Evolutionary conservation across 2,888 invertebrate genomes (phyloP).

Genomic region (Eumacrocentrus americanus): DNA sequence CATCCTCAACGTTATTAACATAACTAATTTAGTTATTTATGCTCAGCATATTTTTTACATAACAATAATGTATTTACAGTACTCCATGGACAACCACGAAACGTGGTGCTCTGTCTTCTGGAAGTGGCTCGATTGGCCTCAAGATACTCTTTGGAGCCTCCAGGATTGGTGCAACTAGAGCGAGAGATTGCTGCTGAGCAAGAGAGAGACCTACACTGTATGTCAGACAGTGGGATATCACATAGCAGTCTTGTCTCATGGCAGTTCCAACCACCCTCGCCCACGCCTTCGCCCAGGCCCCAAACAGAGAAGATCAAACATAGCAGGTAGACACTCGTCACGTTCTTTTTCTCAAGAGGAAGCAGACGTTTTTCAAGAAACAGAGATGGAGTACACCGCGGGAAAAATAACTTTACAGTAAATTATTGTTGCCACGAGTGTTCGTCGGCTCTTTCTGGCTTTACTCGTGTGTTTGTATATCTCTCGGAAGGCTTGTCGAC

Average conservation of each 20-base stretch:
- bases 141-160: slow-evolving; percentile 80
- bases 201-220: slow-evolving; percentile 67
- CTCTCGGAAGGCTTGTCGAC: neutral
- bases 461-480: neutral
- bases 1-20: neutral
- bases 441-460: neutral
- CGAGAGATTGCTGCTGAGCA: slow-evolving; percentile 86
- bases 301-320: slow-evolving; percentile 64
- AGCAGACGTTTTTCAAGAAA: too few relatives aligned
- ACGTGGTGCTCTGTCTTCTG: slow-evolving; percentile 83
- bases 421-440: neutral
- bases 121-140: slow-evolving; percentile 84
- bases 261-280: slow-evolving; percentile 70
- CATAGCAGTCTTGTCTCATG: slow-evolving; percentile 68
- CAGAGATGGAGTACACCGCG: neutral
- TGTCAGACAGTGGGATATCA: slow-evolving; percentile 68
- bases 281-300: slow-evolving; percentile 58
- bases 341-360: neutral
- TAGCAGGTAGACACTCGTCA: slow-evolving; percentile 62
- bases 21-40: neutral
- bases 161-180: slow-evolving; percentile 81
- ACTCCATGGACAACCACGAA: slow-evolving; percentile 81
- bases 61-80: slow-evolving; percentile 63
- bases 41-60: neutral
- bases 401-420: neutral